A percentile compares a stretch with the other conserved stretches of the same genome.
phyloP scores from a whole-genome alignment of 2,797 vertebrate genomes.

The Oryzias dopingdopingensis region DNA sequence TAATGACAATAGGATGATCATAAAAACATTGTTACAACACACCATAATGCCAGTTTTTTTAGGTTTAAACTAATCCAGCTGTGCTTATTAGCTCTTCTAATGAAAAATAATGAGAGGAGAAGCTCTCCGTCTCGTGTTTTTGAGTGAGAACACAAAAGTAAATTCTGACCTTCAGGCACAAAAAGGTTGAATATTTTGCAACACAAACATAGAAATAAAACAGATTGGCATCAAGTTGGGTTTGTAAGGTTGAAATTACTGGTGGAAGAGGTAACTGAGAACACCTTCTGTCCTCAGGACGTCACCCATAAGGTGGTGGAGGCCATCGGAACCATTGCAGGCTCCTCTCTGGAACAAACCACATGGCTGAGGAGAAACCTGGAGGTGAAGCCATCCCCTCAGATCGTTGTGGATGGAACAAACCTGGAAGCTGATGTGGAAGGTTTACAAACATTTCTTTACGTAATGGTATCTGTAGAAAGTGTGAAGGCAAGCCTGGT shows the following conservation, averaged over 20 bases:
- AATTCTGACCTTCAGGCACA: too few species aligned
- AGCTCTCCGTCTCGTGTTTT: too few species aligned
- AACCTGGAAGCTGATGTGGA: slow-evolving; percentile 92
- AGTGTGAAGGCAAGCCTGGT: too few species aligned
- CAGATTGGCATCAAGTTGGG: neutral
- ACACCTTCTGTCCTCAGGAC: slow-evolving; percentile 75
- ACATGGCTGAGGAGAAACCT: slow-evolving; percentile 97
- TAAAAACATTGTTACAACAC: too few species aligned
- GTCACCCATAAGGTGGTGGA: slow-evolving; percentile 98
- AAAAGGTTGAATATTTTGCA: too few species aligned
- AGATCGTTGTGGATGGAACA: slow-evolving; percentile 92
- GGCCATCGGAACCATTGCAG: slow-evolving; percentile 93
- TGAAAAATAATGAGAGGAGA: too few species aligned
- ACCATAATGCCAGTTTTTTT: too few species aligned
- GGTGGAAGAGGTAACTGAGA: neutral
- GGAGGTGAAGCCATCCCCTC: slow-evolving; percentile 96
- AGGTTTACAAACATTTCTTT: slow-evolving; percentile 63
- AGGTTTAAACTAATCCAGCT: too few species aligned
- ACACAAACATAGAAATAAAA: neutral
- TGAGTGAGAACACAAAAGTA: too few species aligned
- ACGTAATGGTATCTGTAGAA: too few species aligned
- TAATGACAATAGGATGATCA: too few species aligned
- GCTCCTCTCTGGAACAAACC: slow-evolving; percentile 96
- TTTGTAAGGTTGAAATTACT: neutral
- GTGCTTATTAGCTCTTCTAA: too few species aligned